These are phyloP conservation scores for Menidia menidia DNA, from an alignment of 2,797 vertebrate species.

Conservation along the genomic window DNA sequence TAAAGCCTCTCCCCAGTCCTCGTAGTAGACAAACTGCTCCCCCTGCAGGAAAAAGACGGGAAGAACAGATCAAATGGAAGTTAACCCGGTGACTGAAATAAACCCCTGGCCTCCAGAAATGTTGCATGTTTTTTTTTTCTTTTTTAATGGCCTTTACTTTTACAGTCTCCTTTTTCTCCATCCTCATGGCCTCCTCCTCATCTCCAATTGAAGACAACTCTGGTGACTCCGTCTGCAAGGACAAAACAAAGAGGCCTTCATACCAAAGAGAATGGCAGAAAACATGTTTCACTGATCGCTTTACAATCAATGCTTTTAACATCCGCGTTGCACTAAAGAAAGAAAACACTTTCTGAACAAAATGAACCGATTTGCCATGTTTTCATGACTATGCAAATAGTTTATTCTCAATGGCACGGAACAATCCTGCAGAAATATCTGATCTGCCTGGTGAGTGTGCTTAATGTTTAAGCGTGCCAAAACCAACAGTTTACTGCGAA, in stretches of 20 bases:
- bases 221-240: slow-evolving; percentile 78
- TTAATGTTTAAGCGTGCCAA: neutral
- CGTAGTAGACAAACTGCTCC: slow-evolving; percentile 89
- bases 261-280: neutral
- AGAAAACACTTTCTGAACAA: neutral
- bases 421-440: slow-evolving; percentile 1
- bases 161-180: slow-evolving; percentile 75
- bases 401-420: neutral
- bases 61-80: neutral
- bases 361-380: neutral
- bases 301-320: neutral
- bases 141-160: slow-evolving; percentile 67
- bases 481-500: neutral
- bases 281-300: neutral
- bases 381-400: neutral
- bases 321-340: slow-evolving; percentile 10
- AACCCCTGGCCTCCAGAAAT: neutral
- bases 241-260: slow-evolving; percentile 20
- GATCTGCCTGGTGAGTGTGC: neutral
- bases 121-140: neutral
- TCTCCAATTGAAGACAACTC: slow-evolving; percentile 78
- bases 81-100: neutral
- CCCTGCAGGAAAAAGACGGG: slow-evolving; percentile 77
- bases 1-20: slow-evolving; percentile 94
- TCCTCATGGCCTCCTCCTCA: slow-evolving; percentile 76